Evolutionary conservation across 2,888 invertebrate species (phyloP).

Genomic region (Cremastobaeus sp.): DNA sequence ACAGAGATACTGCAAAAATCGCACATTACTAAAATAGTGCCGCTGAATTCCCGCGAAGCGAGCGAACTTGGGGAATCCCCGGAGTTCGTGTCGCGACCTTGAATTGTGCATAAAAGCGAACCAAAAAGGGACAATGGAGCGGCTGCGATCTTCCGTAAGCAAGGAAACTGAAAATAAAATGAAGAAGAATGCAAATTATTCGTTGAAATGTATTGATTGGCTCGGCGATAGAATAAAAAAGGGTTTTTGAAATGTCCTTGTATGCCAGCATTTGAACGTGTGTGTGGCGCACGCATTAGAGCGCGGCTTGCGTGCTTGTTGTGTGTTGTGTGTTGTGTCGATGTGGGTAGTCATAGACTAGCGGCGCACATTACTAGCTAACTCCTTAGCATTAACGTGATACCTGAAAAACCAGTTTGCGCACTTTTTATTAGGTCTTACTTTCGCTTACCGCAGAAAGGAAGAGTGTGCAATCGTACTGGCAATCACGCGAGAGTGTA

Average conservation of each 20-base stretch:
- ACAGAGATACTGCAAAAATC: no score
- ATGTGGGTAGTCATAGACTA: slow-evolving; percentile 24
- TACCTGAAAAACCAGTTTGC: slow-evolving; percentile 76
- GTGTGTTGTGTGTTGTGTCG: background rate
- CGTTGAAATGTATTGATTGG: no score
- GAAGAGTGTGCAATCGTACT: slow-evolving; percentile 70
- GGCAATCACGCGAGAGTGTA: slow-evolving; percentile 46
- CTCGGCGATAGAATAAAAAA: no score
- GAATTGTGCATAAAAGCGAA: background rate
- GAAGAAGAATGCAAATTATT: no score
- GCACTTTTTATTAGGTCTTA: slow-evolving; percentile 68
- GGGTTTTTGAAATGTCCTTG: slow-evolving; percentile 18
- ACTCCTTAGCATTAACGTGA: slow-evolving; percentile 70
- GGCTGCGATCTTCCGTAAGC: background rate
- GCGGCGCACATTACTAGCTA: slow-evolving; percentile 61
- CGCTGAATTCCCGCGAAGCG: background rate
- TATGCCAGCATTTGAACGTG: slow-evolving; percentile 6
- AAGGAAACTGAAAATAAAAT: slow-evolving; percentile 4
- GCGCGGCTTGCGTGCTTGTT: background rate
- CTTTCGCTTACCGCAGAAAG: slow-evolving; percentile 74
- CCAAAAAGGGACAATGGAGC: background rate
- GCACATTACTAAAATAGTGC: no score
- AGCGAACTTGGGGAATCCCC: slow-evolving; percentile 1
- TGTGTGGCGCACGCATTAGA: slow-evolving; percentile 3
- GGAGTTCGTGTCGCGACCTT: background rate